phyloP scores from a whole-genome alignment of 2,888 invertebrate species.

The Papilio elwesi region DNA sequence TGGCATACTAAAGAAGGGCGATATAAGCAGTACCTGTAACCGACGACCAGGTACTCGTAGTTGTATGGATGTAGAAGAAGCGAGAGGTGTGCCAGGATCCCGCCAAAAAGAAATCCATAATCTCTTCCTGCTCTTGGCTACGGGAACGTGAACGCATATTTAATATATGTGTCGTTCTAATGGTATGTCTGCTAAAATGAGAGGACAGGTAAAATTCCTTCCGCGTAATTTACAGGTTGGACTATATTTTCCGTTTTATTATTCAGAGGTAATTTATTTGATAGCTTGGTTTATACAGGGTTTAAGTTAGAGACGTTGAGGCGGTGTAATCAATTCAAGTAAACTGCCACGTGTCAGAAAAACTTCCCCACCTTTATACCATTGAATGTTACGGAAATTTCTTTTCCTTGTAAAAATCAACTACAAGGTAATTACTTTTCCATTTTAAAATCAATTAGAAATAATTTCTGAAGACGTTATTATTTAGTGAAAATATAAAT shows the following conservation, averaged over 20 bases:
- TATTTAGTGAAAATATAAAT: no score
- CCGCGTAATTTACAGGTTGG: background rate
- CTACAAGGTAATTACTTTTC: background rate
- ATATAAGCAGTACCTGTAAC: no score
- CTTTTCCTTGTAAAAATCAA: constrained; percentile 13
- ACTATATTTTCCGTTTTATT: background rate
- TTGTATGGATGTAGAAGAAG: no score
- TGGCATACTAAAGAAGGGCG: no score
- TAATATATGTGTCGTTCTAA: no score
- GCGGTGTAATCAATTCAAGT: constrained; percentile 14
- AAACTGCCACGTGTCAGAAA: constrained; percentile 24
- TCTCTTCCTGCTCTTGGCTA: no score
- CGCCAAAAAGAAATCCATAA: no score
- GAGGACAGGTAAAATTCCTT: background rate
- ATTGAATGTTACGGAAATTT: constrained; percentile 16
- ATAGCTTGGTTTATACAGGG: constrained; percentile 6
- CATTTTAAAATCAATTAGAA: background rate
- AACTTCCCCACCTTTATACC: constrained; percentile 11
- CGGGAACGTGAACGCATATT: no score
- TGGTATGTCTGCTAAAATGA: no score
- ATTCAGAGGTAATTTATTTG: constrained; percentile 12
- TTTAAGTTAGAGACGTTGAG: background rate
- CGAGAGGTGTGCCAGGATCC: no score
- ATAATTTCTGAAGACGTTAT: no score
- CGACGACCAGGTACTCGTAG: no score